Conservation (phyloP, 2,113 vertebrate genomes). For the Trichomycterus rosablanca region DNA sequence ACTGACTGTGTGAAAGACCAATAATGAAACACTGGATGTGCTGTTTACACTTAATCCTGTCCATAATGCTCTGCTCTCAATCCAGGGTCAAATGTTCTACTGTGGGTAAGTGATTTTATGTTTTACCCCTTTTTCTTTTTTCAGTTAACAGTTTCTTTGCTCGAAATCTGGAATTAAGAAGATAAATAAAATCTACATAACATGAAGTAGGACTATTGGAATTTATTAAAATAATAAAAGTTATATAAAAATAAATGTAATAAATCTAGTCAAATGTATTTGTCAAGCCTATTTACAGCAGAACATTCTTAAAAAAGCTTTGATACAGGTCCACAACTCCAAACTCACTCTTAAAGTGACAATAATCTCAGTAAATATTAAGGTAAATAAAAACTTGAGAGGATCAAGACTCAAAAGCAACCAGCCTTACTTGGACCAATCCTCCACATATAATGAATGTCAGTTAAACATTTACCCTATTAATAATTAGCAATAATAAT, state of each 20-base stretch:
- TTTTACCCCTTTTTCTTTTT: too few species aligned
- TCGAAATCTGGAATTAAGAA: background rate
- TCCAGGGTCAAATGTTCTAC: background rate
- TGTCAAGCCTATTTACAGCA: background rate
- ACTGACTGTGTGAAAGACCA: background rate
- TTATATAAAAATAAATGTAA: too few species aligned
- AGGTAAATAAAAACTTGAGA: too few species aligned
- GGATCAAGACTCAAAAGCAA: too few species aligned
- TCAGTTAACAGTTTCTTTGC: too few species aligned
- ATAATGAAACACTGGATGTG: constrained; percentile 22
- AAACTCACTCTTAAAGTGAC: too few species aligned
- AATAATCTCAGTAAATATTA: too few species aligned
- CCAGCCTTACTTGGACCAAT: too few species aligned
- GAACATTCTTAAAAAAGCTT: too few species aligned
- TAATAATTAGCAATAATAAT: background rate
- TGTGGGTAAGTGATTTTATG: background rate
- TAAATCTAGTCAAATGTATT: background rate
- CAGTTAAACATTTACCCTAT: background rate
- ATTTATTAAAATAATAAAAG: background rate
- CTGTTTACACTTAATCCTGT: constrained; percentile 6
- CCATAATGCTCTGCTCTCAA: background rate
- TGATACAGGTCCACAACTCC: too few species aligned
- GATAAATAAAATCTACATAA: too few species aligned
- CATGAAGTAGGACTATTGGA: background rate
- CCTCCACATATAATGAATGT: too few species aligned